A percentile compares a stretch with the other conserved stretches of the same genome.
These are phyloP conservation scores for Opisthograptis luteolata DNA, from an alignment of 2,888 invertebrate genomes.

Conservation along the genomic window DNA sequence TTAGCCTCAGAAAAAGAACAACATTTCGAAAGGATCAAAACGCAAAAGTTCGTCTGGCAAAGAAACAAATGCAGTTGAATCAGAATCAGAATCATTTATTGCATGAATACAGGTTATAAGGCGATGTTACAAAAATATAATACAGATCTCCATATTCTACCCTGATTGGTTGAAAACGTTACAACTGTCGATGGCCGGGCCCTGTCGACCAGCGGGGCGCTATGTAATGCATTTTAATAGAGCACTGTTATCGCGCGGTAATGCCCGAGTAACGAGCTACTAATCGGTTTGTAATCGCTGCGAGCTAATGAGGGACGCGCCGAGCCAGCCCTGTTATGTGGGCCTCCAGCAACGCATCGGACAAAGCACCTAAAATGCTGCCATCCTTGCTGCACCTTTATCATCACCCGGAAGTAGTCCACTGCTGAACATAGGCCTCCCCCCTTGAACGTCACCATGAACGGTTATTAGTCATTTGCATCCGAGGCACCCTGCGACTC, in stretches of 20 bases:
- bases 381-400: not conserved
- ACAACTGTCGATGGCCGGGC: not conserved
- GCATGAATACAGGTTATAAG: no score
- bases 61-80: not conserved
- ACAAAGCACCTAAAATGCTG: constrained; percentile 40
- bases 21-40: no score
- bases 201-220: constrained; percentile 50
- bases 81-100: no score
- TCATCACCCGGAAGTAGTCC: no score
- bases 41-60: not conserved
- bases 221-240: constrained; percentile 65
- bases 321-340: constrained; percentile 26
- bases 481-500: no score
- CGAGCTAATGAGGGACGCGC: constrained; percentile 51
- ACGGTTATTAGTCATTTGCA: no score
- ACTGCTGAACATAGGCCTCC: no score
- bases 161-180: not conserved
- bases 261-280: constrained; percentile 61
- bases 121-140: no score
- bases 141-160: no score
- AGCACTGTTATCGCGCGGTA: constrained; percentile 48
- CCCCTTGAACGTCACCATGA: no score
- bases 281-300: constrained; percentile 65
- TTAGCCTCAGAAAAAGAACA: no score
- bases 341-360: constrained; percentile 24